Evolutionary conservation across 1,140 invertebrate genomes (phyloP), one percentile per base, ranked within the genome.

Genomic region (Sweltsa coloradensis): DNA sequence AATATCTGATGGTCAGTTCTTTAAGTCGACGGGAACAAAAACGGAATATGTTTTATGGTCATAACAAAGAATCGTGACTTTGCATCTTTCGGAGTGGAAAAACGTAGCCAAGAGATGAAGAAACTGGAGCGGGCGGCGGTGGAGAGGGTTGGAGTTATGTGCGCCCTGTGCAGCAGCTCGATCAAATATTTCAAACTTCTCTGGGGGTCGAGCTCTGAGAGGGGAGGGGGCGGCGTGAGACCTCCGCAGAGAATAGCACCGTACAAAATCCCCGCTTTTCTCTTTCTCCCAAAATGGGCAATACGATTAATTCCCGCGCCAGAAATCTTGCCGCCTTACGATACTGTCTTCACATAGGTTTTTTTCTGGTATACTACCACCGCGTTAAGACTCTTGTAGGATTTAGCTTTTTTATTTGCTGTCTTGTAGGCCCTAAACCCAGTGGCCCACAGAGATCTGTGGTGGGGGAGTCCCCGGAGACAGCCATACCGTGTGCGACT

Each of bases 271-370:
- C 14, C 14, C 37, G 37, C 24, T 40, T 40, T 40, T 40, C 37
- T n/a, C 37, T 22, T 23, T 40, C 37, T 19, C 37, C 37, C 13
- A 14, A 19, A 19, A 3, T 19, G 9, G 7, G 19, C 37, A 40
- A 40, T 40, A 40, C 37, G 37, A 40, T 40, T 40, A 40, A 40
- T 40, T 40, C 24, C 37, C 37, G 37, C 37, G 37, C 37, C 37
- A 40, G 37, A 40, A 40, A 40, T 40, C 37, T 40, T 40, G 37
- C 37, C 37, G 37, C 37, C 37, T 40, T 23, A 0, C n/a, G 24
- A 23, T 19, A n/a, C n/a, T n/a, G n/a, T n/a, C n/a, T n/a, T n/a
- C n/a, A n/a, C n/a, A n/a, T n/a, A n/a, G n/a, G n/a, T n/a, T n/a
- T n/a, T n/a, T n/a, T n/a, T n/a, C n/a, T n/a, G n/a, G n/a, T n/a